These are phyloP conservation scores for Magallana gigas DNA, from an alignment of 1,140 invertebrate genomes.

Conservation along the genomic window DNA sequence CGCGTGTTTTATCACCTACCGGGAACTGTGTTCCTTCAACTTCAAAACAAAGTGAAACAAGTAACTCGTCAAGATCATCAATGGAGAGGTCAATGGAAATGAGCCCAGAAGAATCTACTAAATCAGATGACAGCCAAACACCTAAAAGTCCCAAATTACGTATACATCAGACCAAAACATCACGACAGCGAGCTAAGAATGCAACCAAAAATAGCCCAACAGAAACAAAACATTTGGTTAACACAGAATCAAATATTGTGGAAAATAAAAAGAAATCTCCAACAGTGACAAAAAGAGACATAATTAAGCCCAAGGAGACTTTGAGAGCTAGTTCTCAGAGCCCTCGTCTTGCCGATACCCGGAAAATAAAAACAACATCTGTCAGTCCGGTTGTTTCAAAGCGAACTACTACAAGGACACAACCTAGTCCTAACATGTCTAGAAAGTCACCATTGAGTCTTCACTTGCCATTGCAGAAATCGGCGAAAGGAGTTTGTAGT, in stretches of 20 bases:
- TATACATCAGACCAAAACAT: slow-evolving; percentile 7
- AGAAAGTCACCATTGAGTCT: neutral
- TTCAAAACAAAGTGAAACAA: neutral
- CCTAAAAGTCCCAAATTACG: slow-evolving; percentile 21
- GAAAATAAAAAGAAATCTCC: neutral
- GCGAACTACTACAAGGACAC: neutral
- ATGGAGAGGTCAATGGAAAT: neutral
- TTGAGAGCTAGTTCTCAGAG: neutral
- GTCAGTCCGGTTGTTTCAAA: neutral
- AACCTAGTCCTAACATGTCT: neutral
- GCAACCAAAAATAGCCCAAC: neutral
- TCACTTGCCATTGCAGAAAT: neutral
- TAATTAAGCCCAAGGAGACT: neutral
- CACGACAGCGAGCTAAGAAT: slow-evolving; percentile 5
- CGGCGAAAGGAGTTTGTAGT: neutral
- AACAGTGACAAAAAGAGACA: neutral
- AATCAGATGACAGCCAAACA: neutral
- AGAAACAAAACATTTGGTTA: neutral
- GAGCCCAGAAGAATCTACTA: neutral
- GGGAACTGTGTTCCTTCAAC: neutral
- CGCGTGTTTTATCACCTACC: neutral
- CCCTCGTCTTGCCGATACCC: neutral
- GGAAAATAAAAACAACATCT: neutral
- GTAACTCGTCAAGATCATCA: slow-evolving; percentile 6
- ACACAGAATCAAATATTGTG: neutral